These are phyloP conservation scores for Rhodophaea formosa DNA, from an alignment of 2,888 invertebrate genomes.

Conservation along the genomic window DNA sequence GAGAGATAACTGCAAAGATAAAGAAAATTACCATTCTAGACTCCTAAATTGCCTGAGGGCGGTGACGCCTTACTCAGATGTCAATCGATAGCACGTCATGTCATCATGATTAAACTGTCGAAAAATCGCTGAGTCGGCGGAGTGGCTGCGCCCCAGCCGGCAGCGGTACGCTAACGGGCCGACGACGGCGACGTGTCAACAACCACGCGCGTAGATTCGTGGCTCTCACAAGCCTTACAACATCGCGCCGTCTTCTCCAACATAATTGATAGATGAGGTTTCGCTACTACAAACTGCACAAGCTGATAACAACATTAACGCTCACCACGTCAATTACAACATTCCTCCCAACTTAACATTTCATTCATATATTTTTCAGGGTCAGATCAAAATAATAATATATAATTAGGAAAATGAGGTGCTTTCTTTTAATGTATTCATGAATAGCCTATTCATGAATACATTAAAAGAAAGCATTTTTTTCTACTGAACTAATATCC, in stretches of 20 bases:
- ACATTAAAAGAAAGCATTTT: too few species aligned
- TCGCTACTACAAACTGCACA: neutral
- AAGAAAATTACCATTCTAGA: neutral
- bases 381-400: too few species aligned
- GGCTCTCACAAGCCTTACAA: slow-evolving; percentile 10
- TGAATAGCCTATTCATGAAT: too few species aligned
- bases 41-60: neutral
- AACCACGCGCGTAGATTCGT: slow-evolving; percentile 33
- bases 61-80: neutral
- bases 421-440: too few species aligned
- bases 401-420: too few species aligned
- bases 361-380: too few species aligned
- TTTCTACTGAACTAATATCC: too few species aligned
- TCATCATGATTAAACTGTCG: slow-evolving; percentile 28
- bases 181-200: slow-evolving; percentile 35
- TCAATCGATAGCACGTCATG: slow-evolving; percentile 29
- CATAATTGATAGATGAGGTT: slow-evolving; percentile 22
- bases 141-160: slow-evolving; percentile 20
- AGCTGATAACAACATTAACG: too few species aligned
- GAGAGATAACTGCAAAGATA: neutral
- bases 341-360: neutral
- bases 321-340: neutral
- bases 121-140: slow-evolving; percentile 25
- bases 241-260: slow-evolving; percentile 22
- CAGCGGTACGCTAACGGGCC: slow-evolving; percentile 32